phyloP scores from a whole-genome alignment of 1,140 invertebrate genomes.

The Propsilocerus akamusi region DNA sequence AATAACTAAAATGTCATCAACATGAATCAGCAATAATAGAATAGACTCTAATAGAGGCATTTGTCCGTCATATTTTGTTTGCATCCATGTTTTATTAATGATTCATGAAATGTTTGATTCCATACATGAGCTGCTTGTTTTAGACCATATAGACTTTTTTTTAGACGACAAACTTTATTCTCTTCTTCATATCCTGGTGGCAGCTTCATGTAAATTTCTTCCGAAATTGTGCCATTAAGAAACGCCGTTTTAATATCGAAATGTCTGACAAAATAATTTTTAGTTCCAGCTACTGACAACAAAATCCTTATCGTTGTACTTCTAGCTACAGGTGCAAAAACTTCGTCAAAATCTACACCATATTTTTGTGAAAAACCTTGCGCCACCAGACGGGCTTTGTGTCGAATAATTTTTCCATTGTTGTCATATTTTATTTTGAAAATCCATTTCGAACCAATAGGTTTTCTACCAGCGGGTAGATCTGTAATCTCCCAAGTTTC shows the following conservation, averaged over 20 bases:
- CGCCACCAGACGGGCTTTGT: conserved; percentile 16
- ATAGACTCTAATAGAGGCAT: too few relatives aligned
- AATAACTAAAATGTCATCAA: too few relatives aligned
- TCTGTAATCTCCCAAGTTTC: conserved; percentile 10
- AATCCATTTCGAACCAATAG: conserved; percentile 11
- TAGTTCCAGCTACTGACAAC: conserved; percentile 9
- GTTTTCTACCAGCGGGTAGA: conserved; percentile 7
- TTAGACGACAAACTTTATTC: conserved; percentile 14
- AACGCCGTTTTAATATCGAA: conserved; percentile 23
- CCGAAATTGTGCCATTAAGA: conserved; percentile 20
- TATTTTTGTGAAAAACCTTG: conserved; percentile 12
- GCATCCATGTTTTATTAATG: too few relatives aligned
- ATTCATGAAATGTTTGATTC: conserved; percentile 15
- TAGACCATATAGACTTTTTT: conserved; percentile 24
- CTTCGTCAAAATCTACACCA: conserved; percentile 10
- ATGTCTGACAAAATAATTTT: conserved; percentile 9
- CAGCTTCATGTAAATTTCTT: conserved; percentile 19
- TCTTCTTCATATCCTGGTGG: conserved; percentile 15
- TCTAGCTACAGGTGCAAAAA: conserved; percentile 13
- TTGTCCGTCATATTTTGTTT: too few relatives aligned
- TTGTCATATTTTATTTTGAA: conserved; percentile 12
- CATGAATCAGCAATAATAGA: too few relatives aligned
- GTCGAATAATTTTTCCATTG: conserved; percentile 9
- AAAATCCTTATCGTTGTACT: conserved; percentile 13
- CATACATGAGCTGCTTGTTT: conserved; percentile 25